A percentile compares a stretch with the other conserved stretches of the same genome.
phyloP scores from a whole-genome alignment of 1,140 invertebrate species.

The Drosophila arizonae region DNA sequence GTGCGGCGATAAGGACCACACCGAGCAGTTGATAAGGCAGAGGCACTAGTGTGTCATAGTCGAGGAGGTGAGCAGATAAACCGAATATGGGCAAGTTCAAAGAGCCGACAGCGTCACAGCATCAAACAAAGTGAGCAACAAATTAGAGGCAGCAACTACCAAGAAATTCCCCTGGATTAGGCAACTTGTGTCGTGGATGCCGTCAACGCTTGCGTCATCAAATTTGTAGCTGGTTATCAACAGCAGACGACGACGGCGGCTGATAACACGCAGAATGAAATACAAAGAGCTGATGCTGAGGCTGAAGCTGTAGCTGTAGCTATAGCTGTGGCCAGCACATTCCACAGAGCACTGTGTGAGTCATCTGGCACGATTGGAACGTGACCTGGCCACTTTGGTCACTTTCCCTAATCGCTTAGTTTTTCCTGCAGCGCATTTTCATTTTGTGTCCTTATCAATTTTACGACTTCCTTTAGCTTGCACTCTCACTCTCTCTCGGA shows the following conservation, averaged over 20 bases:
- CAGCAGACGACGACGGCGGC: constrained; percentile 1
- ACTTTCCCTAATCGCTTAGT: constrained; percentile 45
- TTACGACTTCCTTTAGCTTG: constrained; percentile 66
- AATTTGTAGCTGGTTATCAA: constrained; percentile 73
- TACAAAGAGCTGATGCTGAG: constrained; percentile 30
- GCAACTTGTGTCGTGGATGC: constrained; percentile 6
- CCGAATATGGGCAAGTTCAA: constrained; percentile 38
- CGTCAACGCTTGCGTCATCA: constrained; percentile 62
- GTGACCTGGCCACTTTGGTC: constrained; percentile 69
- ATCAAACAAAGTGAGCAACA: constrained; percentile 71
- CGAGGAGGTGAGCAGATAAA: constrained; percentile 12
- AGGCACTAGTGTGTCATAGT: not conserved
- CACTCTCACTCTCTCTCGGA: not conserved
- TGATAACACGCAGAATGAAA: constrained; percentile 36
- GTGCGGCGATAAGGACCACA: constrained; percentile 70
- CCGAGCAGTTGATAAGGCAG: constrained; percentile 33
- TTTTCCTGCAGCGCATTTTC: constrained; percentile 42
- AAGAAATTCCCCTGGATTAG: constrained; percentile 27
- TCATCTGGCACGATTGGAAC: constrained; percentile 54
- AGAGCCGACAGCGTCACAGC: constrained; percentile 60
- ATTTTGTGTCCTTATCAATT: constrained; percentile 65
- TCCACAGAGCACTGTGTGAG: constrained; percentile 39
- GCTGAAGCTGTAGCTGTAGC: not conserved
- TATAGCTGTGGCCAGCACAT: not conserved
- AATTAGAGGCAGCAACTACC: constrained; percentile 61